phyloP scores from a whole-genome alignment of 2,888 invertebrate species.

The Epinotia demarniana region DNA sequence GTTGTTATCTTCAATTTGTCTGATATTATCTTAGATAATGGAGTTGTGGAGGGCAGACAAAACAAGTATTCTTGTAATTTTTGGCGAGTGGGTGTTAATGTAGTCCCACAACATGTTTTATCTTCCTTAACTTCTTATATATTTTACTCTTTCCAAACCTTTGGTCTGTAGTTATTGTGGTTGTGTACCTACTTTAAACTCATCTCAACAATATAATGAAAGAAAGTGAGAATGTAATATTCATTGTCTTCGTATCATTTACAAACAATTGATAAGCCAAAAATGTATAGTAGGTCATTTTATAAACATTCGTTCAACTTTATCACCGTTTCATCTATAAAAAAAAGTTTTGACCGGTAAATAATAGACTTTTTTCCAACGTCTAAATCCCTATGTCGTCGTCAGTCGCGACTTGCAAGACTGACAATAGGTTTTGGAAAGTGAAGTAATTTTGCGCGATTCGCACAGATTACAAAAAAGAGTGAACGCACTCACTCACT shows the following conservation, averaged over 20 bases:
- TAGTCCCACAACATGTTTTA: neutral
- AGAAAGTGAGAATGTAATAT: neutral
- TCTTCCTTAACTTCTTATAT: neutral
- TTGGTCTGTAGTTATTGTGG: neutral
- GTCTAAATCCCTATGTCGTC: neutral
- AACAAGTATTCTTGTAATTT: neutral
- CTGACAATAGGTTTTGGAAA: neutral
- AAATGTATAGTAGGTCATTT: neutral
- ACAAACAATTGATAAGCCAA: neutral
- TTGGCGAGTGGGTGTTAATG: neutral
- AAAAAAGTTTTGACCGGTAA: neutral
- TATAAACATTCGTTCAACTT: neutral
- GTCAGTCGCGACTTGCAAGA: neutral
- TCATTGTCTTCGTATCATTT: neutral
- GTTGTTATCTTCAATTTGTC: constrained; percentile 23
- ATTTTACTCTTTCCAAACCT: neutral
- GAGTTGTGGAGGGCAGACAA: neutral
- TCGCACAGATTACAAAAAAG: neutral
- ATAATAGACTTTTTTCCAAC: neutral
- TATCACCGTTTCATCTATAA: neutral
- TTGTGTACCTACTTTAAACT: neutral
- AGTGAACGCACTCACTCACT: neutral
- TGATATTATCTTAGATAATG: constrained; percentile 28
- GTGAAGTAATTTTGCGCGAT: neutral
- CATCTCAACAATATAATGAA: neutral